These are phyloP conservation scores for Pammene aurita DNA, from an alignment of 2,888 invertebrate genomes.

Conservation along the genomic window DNA sequence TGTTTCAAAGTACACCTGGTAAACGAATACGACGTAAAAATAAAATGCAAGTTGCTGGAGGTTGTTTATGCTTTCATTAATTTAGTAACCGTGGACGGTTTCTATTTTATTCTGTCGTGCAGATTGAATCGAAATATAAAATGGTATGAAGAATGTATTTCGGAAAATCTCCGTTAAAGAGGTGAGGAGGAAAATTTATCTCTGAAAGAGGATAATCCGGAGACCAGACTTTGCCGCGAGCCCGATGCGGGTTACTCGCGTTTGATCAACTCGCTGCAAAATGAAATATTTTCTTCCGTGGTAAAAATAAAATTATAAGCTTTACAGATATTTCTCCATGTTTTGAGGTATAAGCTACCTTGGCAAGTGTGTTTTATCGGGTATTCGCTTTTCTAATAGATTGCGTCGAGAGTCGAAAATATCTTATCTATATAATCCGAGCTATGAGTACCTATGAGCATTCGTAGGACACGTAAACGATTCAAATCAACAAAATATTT, in stretches of 20 bases:
- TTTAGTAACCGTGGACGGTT: conserved; percentile 11
- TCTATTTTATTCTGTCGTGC: background rate
- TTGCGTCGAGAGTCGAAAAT: too few relatives aligned
- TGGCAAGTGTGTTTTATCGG: background rate
- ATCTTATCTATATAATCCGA: too few relatives aligned
- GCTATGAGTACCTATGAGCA: too few relatives aligned
- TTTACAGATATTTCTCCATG: background rate
- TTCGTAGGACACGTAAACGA: too few relatives aligned
- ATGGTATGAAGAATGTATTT: conserved; percentile 33
- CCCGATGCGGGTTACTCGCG: conserved; percentile 51
- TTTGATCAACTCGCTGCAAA: conserved; percentile 32
- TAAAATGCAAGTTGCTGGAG: conserved; percentile 4
- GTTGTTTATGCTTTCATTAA: conserved; percentile 21
- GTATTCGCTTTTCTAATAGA: too few relatives aligned
- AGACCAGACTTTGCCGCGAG: conserved; percentile 51
- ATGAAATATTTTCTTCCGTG: conserved; percentile 9
- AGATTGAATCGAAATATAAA: conserved; percentile 15
- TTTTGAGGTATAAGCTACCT: background rate
- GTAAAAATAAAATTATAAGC: conserved; percentile 10
- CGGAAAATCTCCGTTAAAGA: conserved; percentile 43
- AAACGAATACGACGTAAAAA: conserved; percentile 29
- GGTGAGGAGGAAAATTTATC: conserved; percentile 62
- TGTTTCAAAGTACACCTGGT: conserved; percentile 35
- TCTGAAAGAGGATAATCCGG: conserved; percentile 70
- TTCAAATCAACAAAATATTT: too few relatives aligned